Percentiles rank a stretch among this genome's conserved stretches.
Evolutionary conservation across 2,888 invertebrate species (phyloP).

Genomic region (Toxonevra muliebris): DNA sequence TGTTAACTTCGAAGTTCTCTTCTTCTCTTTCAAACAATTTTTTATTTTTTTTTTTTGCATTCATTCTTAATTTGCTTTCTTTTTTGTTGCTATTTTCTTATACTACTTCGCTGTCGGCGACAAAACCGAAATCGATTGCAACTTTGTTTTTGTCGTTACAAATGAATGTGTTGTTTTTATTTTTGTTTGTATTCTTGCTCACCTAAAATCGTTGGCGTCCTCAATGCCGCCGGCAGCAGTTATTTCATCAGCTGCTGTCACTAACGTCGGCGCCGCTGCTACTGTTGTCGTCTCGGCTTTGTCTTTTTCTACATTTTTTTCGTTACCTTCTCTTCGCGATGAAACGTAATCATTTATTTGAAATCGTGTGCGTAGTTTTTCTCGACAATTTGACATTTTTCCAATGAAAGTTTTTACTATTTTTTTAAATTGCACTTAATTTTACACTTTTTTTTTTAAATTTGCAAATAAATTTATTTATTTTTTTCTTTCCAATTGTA

Average conservation of each 20-base stretch:
- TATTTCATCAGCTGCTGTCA: constrained; percentile 8
- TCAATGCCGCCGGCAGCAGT: constrained; percentile 22
- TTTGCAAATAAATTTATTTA: too few relatives aligned
- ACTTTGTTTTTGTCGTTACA: too few relatives aligned
- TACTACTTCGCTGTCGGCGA: too few relatives aligned
- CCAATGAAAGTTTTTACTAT: neutral
- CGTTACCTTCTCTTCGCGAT: constrained; percentile 32
- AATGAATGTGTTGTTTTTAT: neutral
- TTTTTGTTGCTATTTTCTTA: too few relatives aligned
- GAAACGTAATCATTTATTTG: constrained; percentile 37
- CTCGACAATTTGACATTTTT: constrained; percentile 38
- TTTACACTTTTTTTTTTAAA: too few relatives aligned
- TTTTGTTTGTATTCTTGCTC: constrained; percentile 32
- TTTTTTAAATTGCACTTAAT: too few relatives aligned
- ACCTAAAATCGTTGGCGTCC: constrained; percentile 36
- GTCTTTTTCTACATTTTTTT: constrained; percentile 23
- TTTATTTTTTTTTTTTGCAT: too few relatives aligned
- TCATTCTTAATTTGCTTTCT: too few relatives aligned
- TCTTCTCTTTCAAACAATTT: too few relatives aligned
- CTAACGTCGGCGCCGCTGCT: constrained; percentile 1
- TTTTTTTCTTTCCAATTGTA: too few relatives aligned
- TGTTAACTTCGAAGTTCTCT: too few relatives aligned
- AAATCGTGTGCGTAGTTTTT: constrained; percentile 36
- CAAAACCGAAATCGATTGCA: too few relatives aligned
- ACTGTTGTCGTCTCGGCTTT: constrained; percentile 23